These are phyloP conservation scores for Rhyacichthys aspro DNA, from an alignment of 2,797 vertebrate genomes.

Conservation along the genomic window DNA sequence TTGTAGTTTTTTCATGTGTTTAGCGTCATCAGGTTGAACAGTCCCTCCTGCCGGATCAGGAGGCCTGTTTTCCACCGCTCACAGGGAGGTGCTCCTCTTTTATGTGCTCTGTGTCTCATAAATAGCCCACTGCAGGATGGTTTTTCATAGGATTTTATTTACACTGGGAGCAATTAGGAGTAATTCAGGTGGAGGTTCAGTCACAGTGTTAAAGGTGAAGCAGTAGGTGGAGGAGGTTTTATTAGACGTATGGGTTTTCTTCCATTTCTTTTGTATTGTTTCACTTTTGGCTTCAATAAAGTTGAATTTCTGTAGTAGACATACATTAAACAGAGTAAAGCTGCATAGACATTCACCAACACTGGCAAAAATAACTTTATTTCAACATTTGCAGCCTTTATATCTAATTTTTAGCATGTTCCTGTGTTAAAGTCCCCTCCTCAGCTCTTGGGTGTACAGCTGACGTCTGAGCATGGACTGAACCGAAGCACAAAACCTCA, in stretches of 20 bases:
- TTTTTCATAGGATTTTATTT: slow-evolving; percentile 44
- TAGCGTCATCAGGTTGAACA: slow-evolving; percentile 10
- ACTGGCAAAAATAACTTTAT: no score
- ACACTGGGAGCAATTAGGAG: slow-evolving; percentile 31
- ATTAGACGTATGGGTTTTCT: background rate
- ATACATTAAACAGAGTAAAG: no score
- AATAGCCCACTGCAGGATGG: slow-evolving; percentile 38
- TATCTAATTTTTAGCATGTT: no score
- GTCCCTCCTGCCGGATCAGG: slow-evolving; percentile 29
- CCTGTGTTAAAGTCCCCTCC: no score
- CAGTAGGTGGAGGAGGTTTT: slow-evolving; percentile 15
- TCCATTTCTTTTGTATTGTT: no score
- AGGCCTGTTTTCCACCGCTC: slow-evolving; percentile 14
- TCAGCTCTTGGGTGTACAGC: no score
- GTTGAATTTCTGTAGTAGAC: no score
- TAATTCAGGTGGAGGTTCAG: slow-evolving; percentile 32
- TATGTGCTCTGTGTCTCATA: slow-evolving; percentile 43
- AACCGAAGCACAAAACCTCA: no score
- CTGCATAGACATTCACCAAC: no score
- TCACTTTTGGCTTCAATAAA: no score
- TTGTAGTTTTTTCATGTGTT: background rate
- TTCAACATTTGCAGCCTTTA: no score
- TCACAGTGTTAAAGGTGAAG: slow-evolving; percentile 10
- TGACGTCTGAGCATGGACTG: no score
- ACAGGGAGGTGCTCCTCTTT: slow-evolving; percentile 12